Base-by-base conservation (phyloP, 2,113 vertebrate species). In the Leucoraja erinaceus region DNA sequence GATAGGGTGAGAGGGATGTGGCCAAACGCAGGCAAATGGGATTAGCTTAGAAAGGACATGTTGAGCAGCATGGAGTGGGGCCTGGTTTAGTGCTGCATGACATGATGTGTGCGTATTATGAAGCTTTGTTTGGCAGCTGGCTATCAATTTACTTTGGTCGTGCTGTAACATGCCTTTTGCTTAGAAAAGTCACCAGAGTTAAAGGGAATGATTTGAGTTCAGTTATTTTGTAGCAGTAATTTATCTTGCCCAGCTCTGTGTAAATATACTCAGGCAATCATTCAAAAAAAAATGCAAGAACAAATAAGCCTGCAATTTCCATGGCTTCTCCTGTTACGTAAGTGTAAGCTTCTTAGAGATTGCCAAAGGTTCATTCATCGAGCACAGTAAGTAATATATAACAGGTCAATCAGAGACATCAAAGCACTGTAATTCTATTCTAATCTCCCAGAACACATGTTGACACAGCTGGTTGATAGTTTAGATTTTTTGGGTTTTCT, bases 401-500 rank as follows among this genome's bases (percentile, higher is more conserved):
- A 91, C 66, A 91, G 68, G 90, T 74, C 90, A 91, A 54, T 91
- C 33, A 72, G 31, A 91, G 47, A 91, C 90, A 54, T 91, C 90
- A 91, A 74, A 91, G 90, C 68, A 91, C 20, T 47, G 90, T 72
- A 91, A 91, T 88, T 63, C 90, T 91, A 54, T 91, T 91, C 38
- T 72, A 72, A 91, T 88, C 83, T 88, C 90, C 90, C 90, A 54
- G 18, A 72, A 18, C 33, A 72, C 90, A 54, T 91, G 90, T 91
- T 91, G 90, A 91, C 90, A 91, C 90, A 91, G 90, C 90, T 91
- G 90, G 66, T 47, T 54, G 38, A 72, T 91, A 91, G 47, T 54
- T 72, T 66, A 72, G 8, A n/a, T n/a, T 91, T 91, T 90, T 91
- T 70, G 0, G 33, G 31, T 70, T 91, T 91, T 54, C 68, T 72